Evolutionary conservation across 1,140 invertebrate genomes (phyloP).

Genomic region (Plutomurus gul): DNA sequence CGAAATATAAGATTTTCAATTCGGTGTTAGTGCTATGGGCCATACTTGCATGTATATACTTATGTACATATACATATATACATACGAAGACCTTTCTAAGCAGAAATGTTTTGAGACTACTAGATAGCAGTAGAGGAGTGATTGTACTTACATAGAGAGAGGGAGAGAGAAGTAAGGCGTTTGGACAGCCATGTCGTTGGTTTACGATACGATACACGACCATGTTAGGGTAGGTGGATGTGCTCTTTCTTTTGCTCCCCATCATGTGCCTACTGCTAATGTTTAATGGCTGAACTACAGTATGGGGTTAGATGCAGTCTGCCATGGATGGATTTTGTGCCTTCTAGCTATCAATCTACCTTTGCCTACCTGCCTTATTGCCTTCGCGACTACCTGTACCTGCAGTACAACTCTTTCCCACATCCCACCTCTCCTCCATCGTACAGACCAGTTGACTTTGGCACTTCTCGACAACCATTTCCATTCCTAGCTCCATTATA

Average conservation of each 20-base stretch:
- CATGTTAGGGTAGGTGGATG: constrained; percentile 26
- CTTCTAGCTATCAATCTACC: constrained; percentile 24
- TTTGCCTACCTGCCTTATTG: constrained; percentile 28
- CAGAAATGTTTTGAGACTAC: not conserved
- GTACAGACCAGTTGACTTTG: constrained; percentile 23
- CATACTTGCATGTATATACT: not conserved
- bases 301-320: constrained; percentile 4
- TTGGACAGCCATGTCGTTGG: constrained; percentile 6
- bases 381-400: not conserved
- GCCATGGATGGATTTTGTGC: constrained; percentile 10
- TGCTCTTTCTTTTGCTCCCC: constrained; percentile 17
- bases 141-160: too few relatives aligned
- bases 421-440: constrained; percentile 21
- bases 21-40: not conserved
- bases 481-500: constrained; percentile 19
- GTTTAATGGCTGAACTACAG: not conserved
- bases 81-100: too few relatives aligned
- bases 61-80: too few relatives aligned
- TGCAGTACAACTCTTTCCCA: constrained; percentile 20
- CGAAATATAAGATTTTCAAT: not conserved
- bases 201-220: not conserved
- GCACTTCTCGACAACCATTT: constrained; percentile 16
- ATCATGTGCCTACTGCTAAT: constrained; percentile 6
- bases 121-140: too few relatives aligned
- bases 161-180: too few relatives aligned